Evolutionary conservation across 1,140 invertebrate species (phyloP).

Genomic region (Leguminivora glycinivorella): DNA sequence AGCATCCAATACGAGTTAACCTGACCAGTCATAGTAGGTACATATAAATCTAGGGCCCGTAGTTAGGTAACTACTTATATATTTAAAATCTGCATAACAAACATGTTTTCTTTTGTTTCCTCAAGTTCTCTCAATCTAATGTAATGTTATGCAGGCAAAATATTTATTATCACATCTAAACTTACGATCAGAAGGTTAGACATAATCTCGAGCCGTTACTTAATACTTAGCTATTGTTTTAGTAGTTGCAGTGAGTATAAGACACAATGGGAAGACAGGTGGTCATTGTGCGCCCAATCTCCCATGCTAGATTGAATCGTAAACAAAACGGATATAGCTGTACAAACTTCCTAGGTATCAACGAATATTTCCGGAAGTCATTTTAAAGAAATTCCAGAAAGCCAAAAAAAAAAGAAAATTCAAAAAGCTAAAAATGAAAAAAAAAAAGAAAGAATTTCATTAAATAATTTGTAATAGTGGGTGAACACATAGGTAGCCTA

Average conservation of each 20-base stretch:
- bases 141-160: neutral
- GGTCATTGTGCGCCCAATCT: conserved; percentile 31
- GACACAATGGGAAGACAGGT: conserved; percentile 9
- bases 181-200: conserved; percentile 10
- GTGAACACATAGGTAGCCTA: no score
- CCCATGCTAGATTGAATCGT: conserved; percentile 32
- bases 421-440: no score
- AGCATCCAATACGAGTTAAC: no score
- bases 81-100: neutral
- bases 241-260: conserved; percentile 7
- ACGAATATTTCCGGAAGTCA: no score
- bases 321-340: neutral
- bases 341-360: neutral
- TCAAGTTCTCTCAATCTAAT: neutral
- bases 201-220: conserved; percentile 3
- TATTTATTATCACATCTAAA: neutral
- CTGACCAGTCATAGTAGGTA: no score
- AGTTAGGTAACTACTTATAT: neutral
- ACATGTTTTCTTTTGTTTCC: neutral
- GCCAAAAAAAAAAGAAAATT: no score
- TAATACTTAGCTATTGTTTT: conserved; percentile 24
- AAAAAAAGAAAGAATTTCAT: no score
- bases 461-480: no score
- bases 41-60: neutral
- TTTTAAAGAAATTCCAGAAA: no score